Evolutionary conservation across 2,113 vertebrate species (phyloP).

Genomic region (Prolemur simus): DNA sequence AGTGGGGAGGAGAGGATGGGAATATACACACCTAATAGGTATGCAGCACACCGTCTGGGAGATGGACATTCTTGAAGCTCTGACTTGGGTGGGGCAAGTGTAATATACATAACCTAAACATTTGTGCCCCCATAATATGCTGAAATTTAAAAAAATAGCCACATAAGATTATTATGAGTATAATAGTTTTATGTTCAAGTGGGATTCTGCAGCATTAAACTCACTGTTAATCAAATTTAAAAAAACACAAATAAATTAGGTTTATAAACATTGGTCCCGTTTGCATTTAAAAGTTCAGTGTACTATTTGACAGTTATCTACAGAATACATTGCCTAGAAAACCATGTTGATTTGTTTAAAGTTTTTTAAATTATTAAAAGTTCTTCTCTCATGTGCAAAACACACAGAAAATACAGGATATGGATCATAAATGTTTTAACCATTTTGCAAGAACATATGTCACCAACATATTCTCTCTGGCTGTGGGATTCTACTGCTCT

Average conservation of each 20-base stretch:
- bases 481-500: background rate
- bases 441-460: background rate
- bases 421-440: background rate
- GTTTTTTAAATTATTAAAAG: background rate
- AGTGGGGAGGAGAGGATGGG: too few species aligned
- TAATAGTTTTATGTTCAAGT: slow-evolving; percentile 85
- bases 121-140: too few species aligned
- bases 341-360: background rate
- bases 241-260: background rate
- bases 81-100: too few species aligned
- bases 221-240: slow-evolving; percentile 83
- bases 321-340: background rate
- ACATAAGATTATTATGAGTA: slow-evolving; percentile 82
- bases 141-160: slow-evolving; percentile 45
- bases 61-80: too few species aligned
- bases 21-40: too few species aligned
- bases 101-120: too few species aligned
- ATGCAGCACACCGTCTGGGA: too few species aligned
- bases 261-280: background rate
- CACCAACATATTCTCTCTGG: background rate
- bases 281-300: background rate
- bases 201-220: slow-evolving; percentile 84
- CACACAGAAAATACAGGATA: background rate
- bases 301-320: background rate
- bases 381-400: background rate